Percentiles rank a stretch among this genome's conserved stretches.
These are phyloP conservation scores for Drosophila kanapiae DNA, from an alignment of 1,140 invertebrate genomes.

Conservation along the genomic window DNA sequence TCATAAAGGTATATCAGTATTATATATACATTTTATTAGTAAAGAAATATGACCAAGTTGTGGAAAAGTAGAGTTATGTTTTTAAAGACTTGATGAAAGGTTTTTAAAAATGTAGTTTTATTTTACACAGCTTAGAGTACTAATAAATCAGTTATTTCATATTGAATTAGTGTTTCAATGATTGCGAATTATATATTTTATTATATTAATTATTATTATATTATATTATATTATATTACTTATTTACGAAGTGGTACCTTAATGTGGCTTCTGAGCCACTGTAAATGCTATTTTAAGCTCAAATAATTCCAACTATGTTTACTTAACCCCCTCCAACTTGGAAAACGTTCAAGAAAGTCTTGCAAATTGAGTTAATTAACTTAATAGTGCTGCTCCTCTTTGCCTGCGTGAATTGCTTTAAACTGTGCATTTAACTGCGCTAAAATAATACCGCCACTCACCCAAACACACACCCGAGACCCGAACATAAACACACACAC, in stretches of 20 bases:
- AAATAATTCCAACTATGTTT: not conserved
- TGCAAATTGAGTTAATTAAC: constrained; percentile 30
- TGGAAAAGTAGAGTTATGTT: not conserved
- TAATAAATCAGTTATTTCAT: too few species aligned
- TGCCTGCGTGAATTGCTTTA: constrained; percentile 7
- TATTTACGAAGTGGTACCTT: too few species aligned
- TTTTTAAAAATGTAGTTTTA: too few species aligned
- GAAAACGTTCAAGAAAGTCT: not conserved
- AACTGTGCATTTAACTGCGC: constrained; percentile 36
- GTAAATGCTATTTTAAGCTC: not conserved
- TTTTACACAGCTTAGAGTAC: not conserved
- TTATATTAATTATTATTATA: too few species aligned
- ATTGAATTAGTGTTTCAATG: not conserved
- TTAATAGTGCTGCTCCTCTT: not conserved
- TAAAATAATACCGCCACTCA: constrained; percentile 36
- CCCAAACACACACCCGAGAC: constrained; percentile 6
- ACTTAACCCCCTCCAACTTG: not conserved
- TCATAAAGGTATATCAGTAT: not conserved
- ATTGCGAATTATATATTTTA: too few species aligned
- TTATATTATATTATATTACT: too few species aligned
- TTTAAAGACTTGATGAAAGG: too few species aligned
- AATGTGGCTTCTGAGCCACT: not conserved
- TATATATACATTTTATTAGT: not conserved
- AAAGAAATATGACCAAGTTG: not conserved
- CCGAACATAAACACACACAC: not conserved